A percentile compares a stretch with the other conserved stretches of the same genome.
phyloP scores from a whole-genome alignment of 2,888 invertebrate genomes.

The Apodemia mormo region DNA sequence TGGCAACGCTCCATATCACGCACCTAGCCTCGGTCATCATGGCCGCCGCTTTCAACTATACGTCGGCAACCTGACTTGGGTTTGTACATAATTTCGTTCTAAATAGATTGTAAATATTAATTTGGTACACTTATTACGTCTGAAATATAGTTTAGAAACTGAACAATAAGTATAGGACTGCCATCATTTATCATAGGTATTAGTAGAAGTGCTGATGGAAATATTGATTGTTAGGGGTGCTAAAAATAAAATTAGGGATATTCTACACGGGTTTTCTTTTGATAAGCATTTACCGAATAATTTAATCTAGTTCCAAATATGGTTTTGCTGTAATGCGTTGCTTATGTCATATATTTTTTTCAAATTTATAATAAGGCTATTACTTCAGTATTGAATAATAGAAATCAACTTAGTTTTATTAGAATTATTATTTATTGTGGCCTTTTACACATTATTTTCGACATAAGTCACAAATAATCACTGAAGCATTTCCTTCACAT shows the following conservation, averaged over 20 bases:
- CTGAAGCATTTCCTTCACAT: too few relatives aligned
- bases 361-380: neutral
- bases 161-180: constrained; percentile 18
- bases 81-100: constrained; percentile 82
- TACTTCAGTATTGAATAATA: too few relatives aligned
- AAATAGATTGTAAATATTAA: constrained; percentile 64
- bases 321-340: neutral
- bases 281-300: neutral
- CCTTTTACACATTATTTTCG: too few relatives aligned
- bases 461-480: too few relatives aligned
- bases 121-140: constrained; percentile 18
- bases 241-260: neutral
- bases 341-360: neutral
- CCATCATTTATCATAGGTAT: neutral
- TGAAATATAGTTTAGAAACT: neutral
- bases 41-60: constrained; percentile 95
- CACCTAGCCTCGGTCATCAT: constrained; percentile 87
- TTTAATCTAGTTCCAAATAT: neutral
- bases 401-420: too few relatives aligned
- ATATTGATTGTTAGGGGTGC: neutral
- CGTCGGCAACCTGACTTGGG: constrained; percentile 99
- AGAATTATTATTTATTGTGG: too few relatives aligned
- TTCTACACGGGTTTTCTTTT: too few relatives aligned
- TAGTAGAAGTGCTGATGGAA: neutral
- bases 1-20: constrained; percentile 85